Conservation (phyloP, 2,113 vertebrate genomes). For the Gymnarchus niloticus region DNA sequence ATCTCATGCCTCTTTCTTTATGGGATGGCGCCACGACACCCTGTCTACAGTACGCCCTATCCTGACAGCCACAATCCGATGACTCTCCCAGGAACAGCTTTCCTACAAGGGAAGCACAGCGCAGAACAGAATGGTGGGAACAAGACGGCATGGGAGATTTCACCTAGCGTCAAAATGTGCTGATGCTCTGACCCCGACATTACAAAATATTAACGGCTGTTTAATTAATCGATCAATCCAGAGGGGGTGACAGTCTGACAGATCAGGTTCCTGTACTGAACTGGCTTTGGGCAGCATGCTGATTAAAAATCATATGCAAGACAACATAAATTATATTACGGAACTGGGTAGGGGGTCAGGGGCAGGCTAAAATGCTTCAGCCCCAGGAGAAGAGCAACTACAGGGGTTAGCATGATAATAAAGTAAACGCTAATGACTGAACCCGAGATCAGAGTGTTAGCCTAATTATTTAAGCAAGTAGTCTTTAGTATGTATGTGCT, state of each 20-base stretch:
- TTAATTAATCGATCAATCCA: background rate
- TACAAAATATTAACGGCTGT: too few relatives aligned
- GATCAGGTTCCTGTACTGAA: background rate
- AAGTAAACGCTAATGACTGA: background rate
- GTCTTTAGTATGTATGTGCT: background rate
- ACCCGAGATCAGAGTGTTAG: background rate
- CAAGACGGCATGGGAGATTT: background rate
- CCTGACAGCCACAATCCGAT: background rate
- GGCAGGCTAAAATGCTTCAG: background rate
- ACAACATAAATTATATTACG: background rate
- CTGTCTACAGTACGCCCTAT: conserved; percentile 36
- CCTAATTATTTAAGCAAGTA: background rate
- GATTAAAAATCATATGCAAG: background rate
- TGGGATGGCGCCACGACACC: conserved; percentile 24
- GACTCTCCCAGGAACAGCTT: conserved; percentile 29
- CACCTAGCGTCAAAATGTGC: background rate
- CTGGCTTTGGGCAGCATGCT: background rate
- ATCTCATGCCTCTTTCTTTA: background rate
- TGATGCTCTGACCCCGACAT: background rate
- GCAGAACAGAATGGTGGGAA: background rate
- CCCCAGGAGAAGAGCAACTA: background rate
- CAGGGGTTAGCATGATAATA: background rate
- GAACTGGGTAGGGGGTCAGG: background rate
- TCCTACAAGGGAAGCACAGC: background rate
- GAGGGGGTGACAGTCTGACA: background rate